phyloP scores from a whole-genome alignment of 2,797 vertebrate genomes.

The Gymnopithys bicolor region DNA sequence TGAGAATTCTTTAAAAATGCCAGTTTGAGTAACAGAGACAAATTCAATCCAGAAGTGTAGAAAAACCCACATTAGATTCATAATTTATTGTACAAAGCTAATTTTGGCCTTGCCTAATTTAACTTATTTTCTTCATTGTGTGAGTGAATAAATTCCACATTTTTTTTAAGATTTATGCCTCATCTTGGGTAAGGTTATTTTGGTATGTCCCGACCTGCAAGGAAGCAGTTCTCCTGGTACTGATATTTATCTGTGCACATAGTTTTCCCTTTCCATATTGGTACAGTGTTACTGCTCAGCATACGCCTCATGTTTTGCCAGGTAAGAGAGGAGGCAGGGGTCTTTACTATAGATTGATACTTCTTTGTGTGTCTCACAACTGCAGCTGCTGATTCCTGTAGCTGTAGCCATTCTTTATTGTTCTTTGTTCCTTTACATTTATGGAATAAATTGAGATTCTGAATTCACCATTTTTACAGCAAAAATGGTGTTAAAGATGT shows the following conservation, averaged over 20 bases:
- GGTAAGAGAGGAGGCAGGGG: background rate
- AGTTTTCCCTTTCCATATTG: background rate
- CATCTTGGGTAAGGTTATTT: background rate
- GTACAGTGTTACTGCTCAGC: background rate
- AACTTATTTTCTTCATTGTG: background rate
- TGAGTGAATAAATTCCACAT: background rate
- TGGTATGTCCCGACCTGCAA: background rate
- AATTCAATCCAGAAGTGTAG: background rate
- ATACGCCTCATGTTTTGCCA: accelerated
- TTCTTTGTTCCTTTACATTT: background rate
- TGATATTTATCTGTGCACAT: background rate
- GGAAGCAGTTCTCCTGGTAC: background rate
- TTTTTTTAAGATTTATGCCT: background rate
- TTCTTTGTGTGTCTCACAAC: background rate
- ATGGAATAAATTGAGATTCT: background rate
- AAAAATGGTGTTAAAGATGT: background rate
- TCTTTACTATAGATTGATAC: background rate
- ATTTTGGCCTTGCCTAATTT: background rate
- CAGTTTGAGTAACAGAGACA: background rate
- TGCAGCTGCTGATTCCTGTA: background rate
- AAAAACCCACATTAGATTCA: background rate
- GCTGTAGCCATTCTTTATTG: background rate
- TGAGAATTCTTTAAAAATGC: background rate
- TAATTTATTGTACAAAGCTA: background rate
- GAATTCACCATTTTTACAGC: background rate